Evolutionary conservation across 1,140 invertebrate species (phyloP).

Genomic region (Goniozus legneri): DNA sequence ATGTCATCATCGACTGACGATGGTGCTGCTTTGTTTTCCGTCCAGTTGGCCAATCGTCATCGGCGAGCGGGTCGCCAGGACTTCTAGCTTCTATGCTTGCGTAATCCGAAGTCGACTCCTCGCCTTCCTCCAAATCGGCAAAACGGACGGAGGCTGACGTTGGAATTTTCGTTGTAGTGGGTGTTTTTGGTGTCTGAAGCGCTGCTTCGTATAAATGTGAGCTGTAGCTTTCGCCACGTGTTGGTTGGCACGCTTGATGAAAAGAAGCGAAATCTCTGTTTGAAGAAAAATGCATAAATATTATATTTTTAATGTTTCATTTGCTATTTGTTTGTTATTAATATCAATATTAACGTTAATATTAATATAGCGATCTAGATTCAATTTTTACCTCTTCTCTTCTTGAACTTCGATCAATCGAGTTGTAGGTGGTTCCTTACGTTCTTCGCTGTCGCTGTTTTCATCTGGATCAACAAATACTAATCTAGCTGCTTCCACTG

Average conservation of each 20-base stretch:
- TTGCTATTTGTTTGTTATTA: neutral
- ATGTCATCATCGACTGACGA: constrained; percentile 29
- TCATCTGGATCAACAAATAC: constrained; percentile 71
- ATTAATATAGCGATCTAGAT: neutral
- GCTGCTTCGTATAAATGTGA: constrained; percentile 57
- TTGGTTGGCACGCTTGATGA: constrained; percentile 54
- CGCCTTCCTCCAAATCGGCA: constrained; percentile 59
- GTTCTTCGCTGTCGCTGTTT: constrained; percentile 58
- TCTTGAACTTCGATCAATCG: constrained; percentile 49
- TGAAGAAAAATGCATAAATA: constrained; percentile 1
- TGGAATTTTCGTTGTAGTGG: constrained; percentile 59
- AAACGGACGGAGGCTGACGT: constrained; percentile 66
- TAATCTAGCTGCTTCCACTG: constrained; percentile 65
- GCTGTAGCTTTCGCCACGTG: constrained; percentile 59
- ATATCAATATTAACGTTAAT: neutral
- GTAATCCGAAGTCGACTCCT: constrained; percentile 73
- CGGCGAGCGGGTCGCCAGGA: constrained; percentile 50
- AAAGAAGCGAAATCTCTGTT: constrained; percentile 48
- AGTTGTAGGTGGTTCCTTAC: constrained; percentile 38
- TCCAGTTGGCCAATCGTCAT: constrained; percentile 56
- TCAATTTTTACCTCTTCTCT: constrained; percentile 35
- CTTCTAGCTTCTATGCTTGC: constrained; percentile 67
- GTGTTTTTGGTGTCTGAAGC: constrained; percentile 59
- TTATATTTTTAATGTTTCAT: neutral
- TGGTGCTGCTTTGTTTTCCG: constrained; percentile 31